phyloP scores from a whole-genome alignment of 2,888 invertebrate genomes.

The Sinohyriopsis cumingii region DNA sequence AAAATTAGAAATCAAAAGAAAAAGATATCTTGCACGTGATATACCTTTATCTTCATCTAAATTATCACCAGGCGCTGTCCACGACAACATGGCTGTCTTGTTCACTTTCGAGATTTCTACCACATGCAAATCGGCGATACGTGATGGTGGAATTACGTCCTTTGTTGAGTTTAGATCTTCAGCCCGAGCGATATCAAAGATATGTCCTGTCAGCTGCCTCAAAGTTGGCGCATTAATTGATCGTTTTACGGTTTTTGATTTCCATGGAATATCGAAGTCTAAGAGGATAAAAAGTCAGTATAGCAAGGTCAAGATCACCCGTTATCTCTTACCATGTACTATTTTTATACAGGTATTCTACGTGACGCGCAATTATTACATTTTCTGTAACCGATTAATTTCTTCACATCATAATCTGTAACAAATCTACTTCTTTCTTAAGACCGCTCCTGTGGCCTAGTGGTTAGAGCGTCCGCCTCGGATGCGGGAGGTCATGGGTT shows the following conservation, averaged over 20 bases:
- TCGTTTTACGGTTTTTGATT: neutral
- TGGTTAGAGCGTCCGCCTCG: no score
- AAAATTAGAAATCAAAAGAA: neutral
- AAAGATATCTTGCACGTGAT: neutral
- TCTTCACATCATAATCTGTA: no score
- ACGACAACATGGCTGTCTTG: conserved; percentile 42
- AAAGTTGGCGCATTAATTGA: conserved; percentile 13
- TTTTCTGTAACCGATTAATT: no score
- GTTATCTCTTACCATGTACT: no score
- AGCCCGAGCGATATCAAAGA: conserved; percentile 1
- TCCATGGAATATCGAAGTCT: no score
- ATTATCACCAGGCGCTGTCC: conserved; percentile 58
- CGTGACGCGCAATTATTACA: no score
- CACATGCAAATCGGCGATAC: conserved; percentile 50
- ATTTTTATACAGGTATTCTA: no score
- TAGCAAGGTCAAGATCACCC: no score
- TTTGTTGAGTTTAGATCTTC: neutral
- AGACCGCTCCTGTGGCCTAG: no score
- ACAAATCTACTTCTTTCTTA: no score
- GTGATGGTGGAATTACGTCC: conserved; percentile 42
- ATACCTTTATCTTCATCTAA: conserved; percentile 53
- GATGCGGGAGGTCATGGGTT: no score
- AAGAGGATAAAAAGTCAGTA: no score
- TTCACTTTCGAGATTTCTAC: conserved; percentile 35
- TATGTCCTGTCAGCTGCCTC: conserved; percentile 16